Percentiles rank a stretch among this genome's conserved stretches.
These are phyloP conservation scores for Archaeoteleia sp. DNA, from an alignment of 2,888 invertebrate genomes.

Conservation along the genomic window DNA sequence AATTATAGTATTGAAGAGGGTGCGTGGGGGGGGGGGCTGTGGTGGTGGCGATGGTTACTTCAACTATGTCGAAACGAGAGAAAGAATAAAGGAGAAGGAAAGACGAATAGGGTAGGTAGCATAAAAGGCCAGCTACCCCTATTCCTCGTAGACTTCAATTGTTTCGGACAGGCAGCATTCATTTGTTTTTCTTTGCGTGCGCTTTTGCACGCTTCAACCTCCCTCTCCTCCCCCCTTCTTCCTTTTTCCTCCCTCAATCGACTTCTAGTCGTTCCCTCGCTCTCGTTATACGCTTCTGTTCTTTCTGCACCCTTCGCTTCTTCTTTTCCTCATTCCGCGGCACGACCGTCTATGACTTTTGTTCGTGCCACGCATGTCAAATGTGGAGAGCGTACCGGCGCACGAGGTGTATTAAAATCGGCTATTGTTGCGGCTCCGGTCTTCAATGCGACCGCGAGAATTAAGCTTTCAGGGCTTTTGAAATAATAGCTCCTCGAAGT, in stretches of 20 bases:
- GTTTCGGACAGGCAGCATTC: constrained; percentile 70
- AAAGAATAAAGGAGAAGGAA: constrained; percentile 26
- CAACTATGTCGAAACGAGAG: constrained; percentile 11
- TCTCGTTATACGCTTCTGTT: constrained; percentile 1
- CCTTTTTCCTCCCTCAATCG: constrained; percentile 6
- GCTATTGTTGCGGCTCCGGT: constrained; percentile 61
- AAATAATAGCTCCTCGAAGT: constrained; percentile 60
- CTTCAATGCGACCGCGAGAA: constrained; percentile 62
- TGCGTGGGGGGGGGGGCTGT: constrained; percentile 11
- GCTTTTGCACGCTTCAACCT: constrained; percentile 62
- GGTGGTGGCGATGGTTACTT: constrained; percentile 10
- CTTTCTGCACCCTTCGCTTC: constrained; percentile 23
- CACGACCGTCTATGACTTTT: constrained; percentile 54
- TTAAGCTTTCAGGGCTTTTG: constrained; percentile 61
- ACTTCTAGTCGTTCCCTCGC: constrained; percentile 23
- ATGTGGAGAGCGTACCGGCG: constrained; percentile 39
- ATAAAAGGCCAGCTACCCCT: constrained; percentile 71
- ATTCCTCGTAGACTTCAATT: constrained; percentile 69
- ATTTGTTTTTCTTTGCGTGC: constrained; percentile 70
- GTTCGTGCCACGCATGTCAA: constrained; percentile 62
- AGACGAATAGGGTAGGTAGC: constrained; percentile 55
- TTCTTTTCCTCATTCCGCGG: constrained; percentile 24
- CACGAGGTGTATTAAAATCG: constrained; percentile 64
- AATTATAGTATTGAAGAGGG: too few species aligned
- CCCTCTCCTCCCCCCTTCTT: constrained; percentile 27